These are phyloP conservation scores for Cecidostiba fungosa DNA, from an alignment of 2,888 invertebrate species.

Conservation along the genomic window DNA sequence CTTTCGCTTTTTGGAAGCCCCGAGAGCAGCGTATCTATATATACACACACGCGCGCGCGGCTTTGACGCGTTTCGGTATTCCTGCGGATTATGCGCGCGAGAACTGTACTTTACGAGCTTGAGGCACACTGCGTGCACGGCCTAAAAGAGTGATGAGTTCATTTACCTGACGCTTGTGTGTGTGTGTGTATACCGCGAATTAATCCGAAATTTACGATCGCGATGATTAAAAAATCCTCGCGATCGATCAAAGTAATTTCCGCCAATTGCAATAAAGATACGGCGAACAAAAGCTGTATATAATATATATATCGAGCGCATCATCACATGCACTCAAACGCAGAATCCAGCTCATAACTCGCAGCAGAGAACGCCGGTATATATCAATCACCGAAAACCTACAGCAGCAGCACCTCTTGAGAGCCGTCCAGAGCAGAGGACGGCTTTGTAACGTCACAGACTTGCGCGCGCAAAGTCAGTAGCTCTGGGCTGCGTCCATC, in stretches of 20 bases:
- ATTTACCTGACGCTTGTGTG: not conserved
- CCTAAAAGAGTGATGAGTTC: slow-evolving; percentile 26
- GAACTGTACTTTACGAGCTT: not conserved
- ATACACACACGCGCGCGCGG: not conserved
- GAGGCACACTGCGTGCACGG: not conserved
- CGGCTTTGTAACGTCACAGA: slow-evolving; percentile 51
- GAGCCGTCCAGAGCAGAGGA: slow-evolving; percentile 19
- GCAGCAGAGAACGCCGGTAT: not conserved
- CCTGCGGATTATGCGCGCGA: slow-evolving; percentile 10
- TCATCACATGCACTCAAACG: not conserved
- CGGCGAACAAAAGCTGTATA: too few species aligned
- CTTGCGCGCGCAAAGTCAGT: slow-evolving; percentile 35
- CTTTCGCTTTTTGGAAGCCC: slow-evolving; percentile 5
- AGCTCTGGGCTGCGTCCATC: slow-evolving; percentile 65
- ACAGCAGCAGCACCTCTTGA: slow-evolving; percentile 43
- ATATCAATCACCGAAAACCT: slow-evolving; percentile 59
- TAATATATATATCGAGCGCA: too few species aligned
- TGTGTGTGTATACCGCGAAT: not conserved
- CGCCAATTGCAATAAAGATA: too few species aligned
- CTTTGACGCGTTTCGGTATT: slow-evolving; percentile 41
- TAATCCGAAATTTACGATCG: not conserved
- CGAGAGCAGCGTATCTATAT: not conserved
- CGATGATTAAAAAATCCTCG: not conserved
- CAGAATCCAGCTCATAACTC: slow-evolving; percentile 32
- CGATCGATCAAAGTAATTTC: not conserved